phyloP scores from a whole-genome alignment of 2,113 vertebrate genomes.

The Naja naja region DNA sequence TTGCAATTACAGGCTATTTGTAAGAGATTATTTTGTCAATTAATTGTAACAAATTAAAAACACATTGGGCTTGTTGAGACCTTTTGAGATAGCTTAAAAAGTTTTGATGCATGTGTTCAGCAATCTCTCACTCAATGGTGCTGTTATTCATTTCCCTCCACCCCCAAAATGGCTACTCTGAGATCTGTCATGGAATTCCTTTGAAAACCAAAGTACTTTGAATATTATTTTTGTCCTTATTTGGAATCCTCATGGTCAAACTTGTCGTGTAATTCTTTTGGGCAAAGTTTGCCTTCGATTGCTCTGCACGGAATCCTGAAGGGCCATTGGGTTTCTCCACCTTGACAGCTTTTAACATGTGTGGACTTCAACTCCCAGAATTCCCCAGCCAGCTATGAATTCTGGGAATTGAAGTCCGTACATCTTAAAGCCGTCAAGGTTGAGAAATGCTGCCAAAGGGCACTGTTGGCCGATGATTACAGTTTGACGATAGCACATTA shows the following conservation, averaged over 20 bases:
- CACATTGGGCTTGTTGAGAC: not conserved
- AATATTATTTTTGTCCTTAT: not conserved
- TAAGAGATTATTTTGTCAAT: not conserved
- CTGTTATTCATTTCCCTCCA: not conserved
- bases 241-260: not conserved
- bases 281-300: not conserved
- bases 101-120: not conserved
- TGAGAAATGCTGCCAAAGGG: not conserved
- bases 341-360: not conserved
- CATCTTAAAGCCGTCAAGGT: not conserved
- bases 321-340: not conserved
- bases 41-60: not conserved
- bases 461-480: not conserved
- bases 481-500: not conserved
- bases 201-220: not conserved
- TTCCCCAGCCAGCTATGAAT: not conserved
- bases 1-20: not conserved
- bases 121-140: not conserved
- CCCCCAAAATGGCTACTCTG: not conserved
- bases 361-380: not conserved
- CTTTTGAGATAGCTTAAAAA: not conserved
- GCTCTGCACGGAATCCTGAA: not conserved
- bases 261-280: not conserved
- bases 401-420: not conserved
- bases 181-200: not conserved